Evolutionary conservation across 35 echinoderm and acorn worm species (phyloP).

Genomic region (Heliocidaris tuberculata): DNA sequence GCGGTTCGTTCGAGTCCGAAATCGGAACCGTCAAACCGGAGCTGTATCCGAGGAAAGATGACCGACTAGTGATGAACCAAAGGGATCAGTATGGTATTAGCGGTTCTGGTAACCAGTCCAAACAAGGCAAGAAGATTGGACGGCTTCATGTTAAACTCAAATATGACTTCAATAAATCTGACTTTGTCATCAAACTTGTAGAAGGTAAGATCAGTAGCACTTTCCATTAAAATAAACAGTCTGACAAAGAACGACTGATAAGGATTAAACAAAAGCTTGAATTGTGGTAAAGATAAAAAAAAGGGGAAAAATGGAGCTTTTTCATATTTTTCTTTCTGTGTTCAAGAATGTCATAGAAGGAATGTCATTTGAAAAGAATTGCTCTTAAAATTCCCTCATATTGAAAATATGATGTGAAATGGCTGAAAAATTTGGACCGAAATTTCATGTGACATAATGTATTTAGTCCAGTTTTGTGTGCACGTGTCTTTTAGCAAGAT

Average conservation of each 20-base stretch:
- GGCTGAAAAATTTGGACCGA: no score
- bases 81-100: slow-evolving; percentile 4
- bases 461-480: no score
- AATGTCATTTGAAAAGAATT: no score
- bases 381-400: no score
- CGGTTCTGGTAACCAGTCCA: neutral
- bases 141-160: slow-evolving; percentile 76
- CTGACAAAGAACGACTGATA: neutral
- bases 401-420: no score
- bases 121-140: slow-evolving; percentile 46
- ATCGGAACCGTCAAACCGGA: slow-evolving; percentile 74
- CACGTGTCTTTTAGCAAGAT: no score
- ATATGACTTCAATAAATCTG: slow-evolving; percentile 78
- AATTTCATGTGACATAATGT: no score
- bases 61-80: slow-evolving; percentile 47
- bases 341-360: no score
- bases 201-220: slow-evolving; percentile 55
- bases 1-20: slow-evolving; percentile 71
- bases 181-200: slow-evolving; percentile 68
- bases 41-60: slow-evolving; percentile 72
- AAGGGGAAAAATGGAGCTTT: neutral
- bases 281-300: no score
- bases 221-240: neutral
- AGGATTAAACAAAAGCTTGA: neutral
- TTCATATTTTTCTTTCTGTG: neutral